These are phyloP conservation scores for Todiramphus chloris DNA, from an alignment of 2,113 vertebrate species.

Conservation along the genomic window DNA sequence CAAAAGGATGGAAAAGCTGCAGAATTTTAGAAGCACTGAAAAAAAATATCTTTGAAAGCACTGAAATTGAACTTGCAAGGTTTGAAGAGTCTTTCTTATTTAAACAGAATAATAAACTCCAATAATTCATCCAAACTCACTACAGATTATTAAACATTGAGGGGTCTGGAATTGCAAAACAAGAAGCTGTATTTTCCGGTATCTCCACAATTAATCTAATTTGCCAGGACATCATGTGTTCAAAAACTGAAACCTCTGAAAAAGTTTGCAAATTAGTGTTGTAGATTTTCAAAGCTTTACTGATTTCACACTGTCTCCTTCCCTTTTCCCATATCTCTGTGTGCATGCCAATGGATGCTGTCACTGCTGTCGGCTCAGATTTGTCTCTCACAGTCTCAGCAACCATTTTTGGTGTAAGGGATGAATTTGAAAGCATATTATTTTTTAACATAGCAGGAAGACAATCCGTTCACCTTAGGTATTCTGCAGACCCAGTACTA, in stretches of 20 bases:
- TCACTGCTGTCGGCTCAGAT: background rate
- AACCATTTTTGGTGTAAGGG: background rate
- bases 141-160: background rate
- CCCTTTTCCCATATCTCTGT: background rate
- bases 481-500: background rate
- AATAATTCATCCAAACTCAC: background rate
- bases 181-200: background rate
- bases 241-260: background rate
- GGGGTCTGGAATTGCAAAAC: background rate
- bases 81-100: background rate
- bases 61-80: background rate
- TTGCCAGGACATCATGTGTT: background rate
- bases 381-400: background rate
- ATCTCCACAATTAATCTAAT: background rate
- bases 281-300: background rate
- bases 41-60: background rate
- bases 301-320: background rate
- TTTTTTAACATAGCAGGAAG: background rate
- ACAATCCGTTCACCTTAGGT: background rate
- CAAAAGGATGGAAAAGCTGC: background rate
- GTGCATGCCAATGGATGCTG: background rate
- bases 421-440: background rate
- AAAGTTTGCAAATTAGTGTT: background rate
- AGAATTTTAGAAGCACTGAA: background rate
- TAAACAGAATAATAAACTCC: background rate